Evolutionary conservation across 1,140 invertebrate species (phyloP).

Genomic region (Leptinotarsa defecta): DNA sequence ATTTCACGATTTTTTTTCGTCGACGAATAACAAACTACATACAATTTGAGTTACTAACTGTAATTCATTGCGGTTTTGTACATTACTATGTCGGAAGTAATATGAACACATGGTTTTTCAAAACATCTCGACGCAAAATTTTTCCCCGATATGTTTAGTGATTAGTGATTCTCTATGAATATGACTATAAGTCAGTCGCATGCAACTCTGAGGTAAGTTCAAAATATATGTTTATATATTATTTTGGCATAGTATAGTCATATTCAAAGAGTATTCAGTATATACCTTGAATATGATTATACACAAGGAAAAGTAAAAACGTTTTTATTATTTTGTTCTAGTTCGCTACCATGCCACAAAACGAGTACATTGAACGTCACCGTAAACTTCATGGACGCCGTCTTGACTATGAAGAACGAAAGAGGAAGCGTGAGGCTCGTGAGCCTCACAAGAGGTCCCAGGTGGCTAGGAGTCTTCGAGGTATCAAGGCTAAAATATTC

Average conservation of each 20-base stretch:
- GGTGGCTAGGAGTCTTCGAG: slow-evolving; percentile 89
- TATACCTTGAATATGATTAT: slow-evolving; percentile 46
- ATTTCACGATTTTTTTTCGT: slow-evolving; percentile 4
- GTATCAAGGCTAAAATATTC: slow-evolving; percentile 97
- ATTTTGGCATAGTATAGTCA: slow-evolving; percentile 44
- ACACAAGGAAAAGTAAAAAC: slow-evolving; percentile 4
- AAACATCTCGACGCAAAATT: slow-evolving; percentile 18
- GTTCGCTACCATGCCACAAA: slow-evolving; percentile 86
- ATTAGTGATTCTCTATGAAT: slow-evolving; percentile 44
- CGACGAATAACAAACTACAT: not conserved
- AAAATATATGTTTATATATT: slow-evolving; percentile 18
- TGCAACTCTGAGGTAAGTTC: slow-evolving; percentile 40
- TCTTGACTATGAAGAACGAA: slow-evolving; percentile 96
- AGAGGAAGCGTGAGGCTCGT: slow-evolving; percentile 93
- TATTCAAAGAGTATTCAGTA: slow-evolving; percentile 46
- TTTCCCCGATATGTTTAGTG: slow-evolving; percentile 13
- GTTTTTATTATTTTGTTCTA: slow-evolving; percentile 29
- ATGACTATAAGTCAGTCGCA: slow-evolving; percentile 46
- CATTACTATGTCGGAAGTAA: not conserved
- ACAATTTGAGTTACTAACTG: not conserved
- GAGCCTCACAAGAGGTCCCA: slow-evolving; percentile 87
- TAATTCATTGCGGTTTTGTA: slow-evolving; percentile 9
- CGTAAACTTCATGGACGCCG: slow-evolving; percentile 94
- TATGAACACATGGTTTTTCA: slow-evolving; percentile 13
- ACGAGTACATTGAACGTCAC: slow-evolving; percentile 99